Base-by-base conservation (phyloP, 1,140 invertebrate species). In the Antheraea pernyi region DNA sequence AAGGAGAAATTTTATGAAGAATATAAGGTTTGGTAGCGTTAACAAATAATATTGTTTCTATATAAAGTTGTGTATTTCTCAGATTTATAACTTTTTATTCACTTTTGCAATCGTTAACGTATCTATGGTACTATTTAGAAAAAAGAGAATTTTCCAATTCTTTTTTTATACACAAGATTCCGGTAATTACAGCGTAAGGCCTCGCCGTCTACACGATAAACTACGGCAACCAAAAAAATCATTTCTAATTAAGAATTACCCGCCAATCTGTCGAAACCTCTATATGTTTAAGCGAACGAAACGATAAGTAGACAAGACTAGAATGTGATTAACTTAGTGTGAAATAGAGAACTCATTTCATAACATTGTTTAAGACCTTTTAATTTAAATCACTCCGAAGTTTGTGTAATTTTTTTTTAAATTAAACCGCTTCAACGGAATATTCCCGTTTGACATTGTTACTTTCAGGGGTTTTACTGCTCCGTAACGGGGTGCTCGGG, bases 181-280 rank as follows among this genome's bases (percentile, higher is more conserved):
- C 4, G 22, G 22, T 30, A 4, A 4, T 30, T 30, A 30, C 22
- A 30, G 22, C 22, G 22, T 30, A n/a, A n/a, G n/a, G n/a, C n/a
- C 22, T 30, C 4, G 4, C 4, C 22, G 22, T 30, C 22, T 30
- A 42, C 11, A 82, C 84, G 85, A 84, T 83, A 86, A 84, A 86
- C 82, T 84, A 80, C 79, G 75, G 75, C 77, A 78, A 68, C 74
- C 81, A 79, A 8, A 76, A 88, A 84, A 87, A 88, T 88, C n/a
- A n/a, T n/a, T n/a, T n/a, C 88, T 87, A 90, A 90, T 90, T 88
- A 88, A 84, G 79, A 83, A 75, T 85, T 85, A 82, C 85, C 83
- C 81, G 88, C 85, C 87, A 82, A 83, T 77, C 77, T 72, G 67
- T 75, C 77, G 76, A 79, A 77, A 75, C 84, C 78, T 79, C 83